These are phyloP conservation scores for Marmota flaviventris DNA, from an alignment of 2,113 vertebrate genomes.

Conservation along the genomic window DNA sequence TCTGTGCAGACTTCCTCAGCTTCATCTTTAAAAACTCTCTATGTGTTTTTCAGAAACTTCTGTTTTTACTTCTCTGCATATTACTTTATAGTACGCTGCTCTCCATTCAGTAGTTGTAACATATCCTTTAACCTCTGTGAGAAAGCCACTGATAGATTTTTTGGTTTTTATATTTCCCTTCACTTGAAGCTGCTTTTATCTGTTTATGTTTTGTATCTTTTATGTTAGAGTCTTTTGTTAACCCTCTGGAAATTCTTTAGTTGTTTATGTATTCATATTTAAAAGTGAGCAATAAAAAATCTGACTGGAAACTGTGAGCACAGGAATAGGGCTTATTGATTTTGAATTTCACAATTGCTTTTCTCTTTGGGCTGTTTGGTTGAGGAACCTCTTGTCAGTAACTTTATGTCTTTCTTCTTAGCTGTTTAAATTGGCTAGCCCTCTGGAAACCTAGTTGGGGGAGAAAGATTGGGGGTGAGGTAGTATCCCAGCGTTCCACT, in stretches of 20 bases:
- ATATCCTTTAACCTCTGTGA: background rate
- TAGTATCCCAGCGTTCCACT: background rate
- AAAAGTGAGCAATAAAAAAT: background rate
- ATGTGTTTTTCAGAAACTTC: background rate
- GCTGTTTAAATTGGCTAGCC: background rate
- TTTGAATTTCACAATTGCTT: background rate
- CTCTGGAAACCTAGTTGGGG: background rate
- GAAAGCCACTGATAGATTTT: background rate
- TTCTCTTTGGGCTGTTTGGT: background rate
- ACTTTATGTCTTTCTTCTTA: background rate
- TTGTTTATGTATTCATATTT: constrained; percentile 25
- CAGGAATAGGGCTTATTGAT: background rate
- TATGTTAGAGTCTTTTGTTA: background rate
- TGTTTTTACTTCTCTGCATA: background rate
- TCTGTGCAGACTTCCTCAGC: background rate
- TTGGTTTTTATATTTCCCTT: background rate
- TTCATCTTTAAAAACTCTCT: background rate
- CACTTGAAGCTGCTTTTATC: background rate
- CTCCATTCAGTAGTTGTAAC: background rate
- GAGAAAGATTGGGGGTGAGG: rapidly evolving
- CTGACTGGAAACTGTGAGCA: background rate
- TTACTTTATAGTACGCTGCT: background rate
- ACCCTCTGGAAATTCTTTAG: background rate
- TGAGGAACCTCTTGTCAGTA: background rate
- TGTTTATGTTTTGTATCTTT: background rate